Evolutionary conservation across 2,113 vertebrate species (phyloP).

Genomic region (Petroica traversi): DNA sequence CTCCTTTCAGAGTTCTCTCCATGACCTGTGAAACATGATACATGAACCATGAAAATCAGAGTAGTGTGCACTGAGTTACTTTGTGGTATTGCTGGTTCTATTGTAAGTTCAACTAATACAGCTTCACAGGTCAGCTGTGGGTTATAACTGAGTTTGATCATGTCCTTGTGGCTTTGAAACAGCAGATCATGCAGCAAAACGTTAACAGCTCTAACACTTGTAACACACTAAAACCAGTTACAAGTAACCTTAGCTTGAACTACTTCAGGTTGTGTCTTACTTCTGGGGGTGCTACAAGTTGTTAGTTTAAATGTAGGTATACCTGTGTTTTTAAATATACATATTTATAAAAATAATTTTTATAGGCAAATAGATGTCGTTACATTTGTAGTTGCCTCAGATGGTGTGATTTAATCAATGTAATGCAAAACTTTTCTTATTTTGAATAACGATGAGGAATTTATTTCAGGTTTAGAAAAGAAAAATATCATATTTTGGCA

Average conservation of each 20-base stretch:
- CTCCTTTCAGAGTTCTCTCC: not conserved
- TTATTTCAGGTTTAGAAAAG: not conserved
- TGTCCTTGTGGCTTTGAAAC: constrained; percentile 32
- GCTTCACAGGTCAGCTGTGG: constrained; percentile 44
- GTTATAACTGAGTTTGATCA: constrained; percentile 42
- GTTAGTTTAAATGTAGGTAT: not conserved
- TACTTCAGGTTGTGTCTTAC: not conserved
- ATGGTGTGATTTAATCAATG: not conserved
- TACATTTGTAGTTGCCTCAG: not conserved
- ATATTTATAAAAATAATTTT: not conserved
- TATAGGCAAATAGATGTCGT: not conserved
- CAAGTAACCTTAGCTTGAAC: not conserved
- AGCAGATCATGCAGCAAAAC: not conserved
- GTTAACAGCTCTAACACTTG: not conserved
- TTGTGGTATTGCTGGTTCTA: not conserved
- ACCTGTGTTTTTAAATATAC: not conserved
- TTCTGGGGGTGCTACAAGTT: not conserved
- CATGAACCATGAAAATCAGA: constrained; percentile 19
- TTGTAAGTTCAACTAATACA: constrained; percentile 18
- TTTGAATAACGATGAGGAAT: not conserved
- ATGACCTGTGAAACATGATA: constrained; percentile 15
- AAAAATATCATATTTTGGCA: not conserved
- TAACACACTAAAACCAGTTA: not conserved
- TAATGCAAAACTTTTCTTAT: not conserved
- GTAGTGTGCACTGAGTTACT: not conserved